Conservation (phyloP, 2,797 vertebrate species). For the Pelochelys cantorii region DNA sequence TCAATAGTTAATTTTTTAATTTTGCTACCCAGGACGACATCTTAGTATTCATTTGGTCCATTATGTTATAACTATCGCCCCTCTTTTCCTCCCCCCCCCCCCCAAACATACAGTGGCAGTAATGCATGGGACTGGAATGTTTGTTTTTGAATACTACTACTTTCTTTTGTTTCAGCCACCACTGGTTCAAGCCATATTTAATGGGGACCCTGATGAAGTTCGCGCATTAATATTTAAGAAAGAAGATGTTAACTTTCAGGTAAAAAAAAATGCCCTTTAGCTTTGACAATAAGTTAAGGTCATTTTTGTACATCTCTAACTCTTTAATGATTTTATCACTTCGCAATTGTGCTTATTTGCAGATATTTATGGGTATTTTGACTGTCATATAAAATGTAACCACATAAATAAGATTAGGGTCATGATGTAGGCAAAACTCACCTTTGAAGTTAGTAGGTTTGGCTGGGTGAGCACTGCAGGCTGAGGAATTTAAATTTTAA, state of each 20-base stretch:
- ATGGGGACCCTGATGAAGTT: constrained; percentile 97
- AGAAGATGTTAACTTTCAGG: constrained; percentile 99
- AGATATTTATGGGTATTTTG: neutral
- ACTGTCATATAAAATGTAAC: neutral
- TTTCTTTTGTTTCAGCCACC: constrained; percentile 88
- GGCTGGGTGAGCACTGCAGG: neutral
- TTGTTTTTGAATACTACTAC: constrained; percentile 27
- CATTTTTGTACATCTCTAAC: neutral
- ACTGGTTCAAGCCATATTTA: constrained; percentile 99
- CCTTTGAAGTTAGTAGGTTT: neutral
- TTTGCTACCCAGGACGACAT: neutral
- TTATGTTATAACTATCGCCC: neutral
- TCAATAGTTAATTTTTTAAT: neutral
- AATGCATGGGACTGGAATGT: neutral
- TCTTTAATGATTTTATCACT: constrained; percentile 1
- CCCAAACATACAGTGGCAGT: neutral
- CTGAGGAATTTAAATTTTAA: neutral
- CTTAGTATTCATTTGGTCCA: too few species aligned
- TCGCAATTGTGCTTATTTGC: neutral
- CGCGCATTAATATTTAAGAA: constrained; percentile 98
- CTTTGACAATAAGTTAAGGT: constrained; percentile 3
- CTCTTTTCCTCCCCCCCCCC: too few species aligned
- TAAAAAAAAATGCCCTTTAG: constrained; percentile 75
- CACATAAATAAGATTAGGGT: neutral
- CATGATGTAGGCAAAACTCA: neutral